Conservation (phyloP, 2,888 invertebrate genomes). For the Steinernema carpocapsae region DNA sequence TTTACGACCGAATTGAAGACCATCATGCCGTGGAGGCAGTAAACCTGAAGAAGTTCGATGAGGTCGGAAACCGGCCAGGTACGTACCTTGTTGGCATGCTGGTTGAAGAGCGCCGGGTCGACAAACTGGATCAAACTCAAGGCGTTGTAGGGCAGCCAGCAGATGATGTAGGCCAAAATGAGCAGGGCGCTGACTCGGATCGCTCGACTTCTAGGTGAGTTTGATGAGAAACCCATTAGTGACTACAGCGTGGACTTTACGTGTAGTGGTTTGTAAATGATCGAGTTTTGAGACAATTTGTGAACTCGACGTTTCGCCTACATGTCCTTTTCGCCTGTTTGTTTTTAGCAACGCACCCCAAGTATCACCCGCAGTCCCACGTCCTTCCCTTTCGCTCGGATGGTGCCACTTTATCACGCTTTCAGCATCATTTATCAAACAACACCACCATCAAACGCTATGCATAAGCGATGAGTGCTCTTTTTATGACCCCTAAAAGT, state of each 20-base stretch:
- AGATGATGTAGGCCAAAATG: conserved; percentile 65
- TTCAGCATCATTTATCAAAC: too few species aligned
- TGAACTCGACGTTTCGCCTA: too few species aligned
- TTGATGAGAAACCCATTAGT: neutral
- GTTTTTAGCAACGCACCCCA: too few species aligned
- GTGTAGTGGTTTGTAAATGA: too few species aligned
- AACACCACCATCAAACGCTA: too few species aligned
- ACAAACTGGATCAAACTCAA: conserved; percentile 60
- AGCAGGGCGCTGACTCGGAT: conserved; percentile 64
- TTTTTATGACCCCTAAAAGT: too few species aligned
- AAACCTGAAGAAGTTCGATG: conserved; percentile 47
- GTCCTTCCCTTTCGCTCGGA: too few species aligned
- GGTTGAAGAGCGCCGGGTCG: conserved; percentile 54
- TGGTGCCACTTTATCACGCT: too few species aligned
- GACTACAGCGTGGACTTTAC: neutral
- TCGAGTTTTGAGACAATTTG: too few species aligned
- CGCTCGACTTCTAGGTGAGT: conserved; percentile 58
- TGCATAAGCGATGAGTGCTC: too few species aligned
- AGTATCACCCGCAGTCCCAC: too few species aligned
- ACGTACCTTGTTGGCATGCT: conserved; percentile 48
- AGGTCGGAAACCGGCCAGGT: neutral
- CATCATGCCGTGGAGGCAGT: conserved; percentile 65
- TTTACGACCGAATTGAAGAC: conserved; percentile 68
- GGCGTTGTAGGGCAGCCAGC: conserved; percentile 68
- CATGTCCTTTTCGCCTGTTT: too few species aligned